Conservation (phyloP, 2,888 invertebrate genomes). For the Eupithecia abbreviata region DNA sequence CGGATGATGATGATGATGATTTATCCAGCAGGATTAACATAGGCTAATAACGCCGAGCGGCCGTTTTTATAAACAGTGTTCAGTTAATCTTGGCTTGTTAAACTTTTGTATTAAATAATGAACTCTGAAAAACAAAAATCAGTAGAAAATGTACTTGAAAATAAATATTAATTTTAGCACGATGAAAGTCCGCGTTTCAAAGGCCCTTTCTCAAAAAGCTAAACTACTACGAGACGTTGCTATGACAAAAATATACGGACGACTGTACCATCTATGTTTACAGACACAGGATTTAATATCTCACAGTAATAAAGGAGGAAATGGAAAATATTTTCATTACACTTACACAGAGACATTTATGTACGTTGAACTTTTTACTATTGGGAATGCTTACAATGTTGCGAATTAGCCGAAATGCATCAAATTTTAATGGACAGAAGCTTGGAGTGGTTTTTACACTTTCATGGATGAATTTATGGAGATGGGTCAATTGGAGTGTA, state of each 20-base stretch:
- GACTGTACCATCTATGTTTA: constrained; percentile 57
- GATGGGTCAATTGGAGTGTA: not conserved
- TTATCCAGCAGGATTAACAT: no score
- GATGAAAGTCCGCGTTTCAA: not conserved
- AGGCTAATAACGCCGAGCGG: no score
- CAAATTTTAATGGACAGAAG: constrained; percentile 33
- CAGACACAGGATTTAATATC: constrained; percentile 74
- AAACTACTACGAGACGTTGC: not conserved
- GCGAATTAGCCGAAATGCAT: constrained; percentile 31
- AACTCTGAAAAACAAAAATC: no score
- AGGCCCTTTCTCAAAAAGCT: not conserved
- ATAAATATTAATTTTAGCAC: no score
- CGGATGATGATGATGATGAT: no score
- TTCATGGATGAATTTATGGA: constrained; percentile 23
- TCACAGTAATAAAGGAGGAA: constrained; percentile 68
- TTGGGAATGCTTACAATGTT: constrained; percentile 45
- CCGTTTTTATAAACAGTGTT: no score
- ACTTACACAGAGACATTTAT: constrained; percentile 57
- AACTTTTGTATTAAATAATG: no score
- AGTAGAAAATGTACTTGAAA: no score
- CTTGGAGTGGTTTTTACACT: constrained; percentile 22
- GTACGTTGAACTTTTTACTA: constrained; percentile 62
- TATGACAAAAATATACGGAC: not conserved
- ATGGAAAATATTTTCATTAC: constrained; percentile 79
- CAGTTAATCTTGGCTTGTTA: no score